Evolutionary conservation across 1,140 invertebrate genomes (phyloP).

Genomic region (Oryctes rhinoceros): DNA sequence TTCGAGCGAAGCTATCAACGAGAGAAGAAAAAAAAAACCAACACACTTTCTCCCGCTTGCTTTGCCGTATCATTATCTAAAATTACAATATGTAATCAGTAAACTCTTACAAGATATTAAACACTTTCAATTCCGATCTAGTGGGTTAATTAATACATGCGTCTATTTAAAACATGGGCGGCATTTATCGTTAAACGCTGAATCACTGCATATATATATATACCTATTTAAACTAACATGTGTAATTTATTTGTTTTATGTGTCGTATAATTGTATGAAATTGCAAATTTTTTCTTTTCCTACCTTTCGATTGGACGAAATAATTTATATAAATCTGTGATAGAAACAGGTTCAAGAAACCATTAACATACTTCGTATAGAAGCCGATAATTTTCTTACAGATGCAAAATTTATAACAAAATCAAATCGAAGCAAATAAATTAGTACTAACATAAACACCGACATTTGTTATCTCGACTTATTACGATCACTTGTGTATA

Average conservation of each 20-base stretch:
- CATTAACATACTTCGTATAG: no score
- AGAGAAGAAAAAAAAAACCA: background rate
- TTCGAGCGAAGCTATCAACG: background rate
- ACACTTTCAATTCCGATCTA: conserved; percentile 11
- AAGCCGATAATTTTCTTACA: background rate
- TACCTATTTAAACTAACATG: background rate
- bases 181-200: background rate
- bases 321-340: background rate
- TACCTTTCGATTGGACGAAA: background rate
- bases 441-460: background rate
- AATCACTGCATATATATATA: background rate
- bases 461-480: background rate
- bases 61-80: conserved; percentile 21
- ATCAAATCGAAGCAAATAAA: background rate
- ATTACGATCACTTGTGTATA: background rate
- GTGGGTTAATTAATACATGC: background rate
- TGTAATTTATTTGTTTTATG: background rate
- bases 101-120: conserved; percentile 22
- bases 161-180: background rate
- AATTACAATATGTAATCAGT: conserved; percentile 34
- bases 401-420: background rate
- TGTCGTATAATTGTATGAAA: background rate
- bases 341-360: background rate
- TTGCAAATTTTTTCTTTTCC: background rate
- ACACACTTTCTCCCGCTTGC: background rate